Base-by-base conservation (phyloP, 1,140 invertebrate species). In the Tetragnatha versicolor region DNA sequence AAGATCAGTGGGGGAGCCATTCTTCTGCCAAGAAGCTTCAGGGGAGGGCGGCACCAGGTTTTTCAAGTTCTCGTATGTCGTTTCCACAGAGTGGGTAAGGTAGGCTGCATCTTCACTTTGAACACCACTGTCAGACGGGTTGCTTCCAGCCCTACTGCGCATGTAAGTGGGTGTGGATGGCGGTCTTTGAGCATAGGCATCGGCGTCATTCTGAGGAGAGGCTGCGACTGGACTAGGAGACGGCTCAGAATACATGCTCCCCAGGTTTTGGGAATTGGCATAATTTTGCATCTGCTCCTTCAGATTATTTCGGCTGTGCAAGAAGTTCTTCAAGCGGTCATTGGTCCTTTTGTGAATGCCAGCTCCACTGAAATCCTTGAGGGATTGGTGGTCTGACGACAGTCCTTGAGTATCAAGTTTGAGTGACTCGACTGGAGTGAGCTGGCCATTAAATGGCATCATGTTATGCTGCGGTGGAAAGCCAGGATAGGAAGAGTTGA, bases 271-370 rank as follows among this genome's bases (percentile, higher is more conserved):
- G 4, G 45, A 20, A 20, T n/a, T 12, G 1, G 22, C 17, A 33
- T 37, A 80, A 47, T 68, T 81, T 51, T 81, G 80, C 29, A 68
- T 49, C 37, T 79, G 81, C 31, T 82, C 81, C 72, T 83, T 83
- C 45, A 80, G 82, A 51, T 27, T 83, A 66, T 82, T 79, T 6
- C 83, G 60, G 70, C 65, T 82, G 37, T 83, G 79, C 31, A 83
- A 82, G 10, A 83, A 51, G 53, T 81, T 81, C 39, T 83, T 83
- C n/a, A 83, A 53, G 2, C 82, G 76, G 39, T 65, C 76, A 58
- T 83, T 83, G 37, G 81, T 83, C 33, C 83, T 37, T 45, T 83
- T 72, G 70, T 83, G 83, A 39, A 81, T 80, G 25, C 66, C 17
- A 12, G 79, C 22, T 25, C 47, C 63, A 70, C 65, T 37, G 49